phyloP scores from a whole-genome alignment of 2,113 vertebrate genomes.

The Lampris incognitus region DNA sequence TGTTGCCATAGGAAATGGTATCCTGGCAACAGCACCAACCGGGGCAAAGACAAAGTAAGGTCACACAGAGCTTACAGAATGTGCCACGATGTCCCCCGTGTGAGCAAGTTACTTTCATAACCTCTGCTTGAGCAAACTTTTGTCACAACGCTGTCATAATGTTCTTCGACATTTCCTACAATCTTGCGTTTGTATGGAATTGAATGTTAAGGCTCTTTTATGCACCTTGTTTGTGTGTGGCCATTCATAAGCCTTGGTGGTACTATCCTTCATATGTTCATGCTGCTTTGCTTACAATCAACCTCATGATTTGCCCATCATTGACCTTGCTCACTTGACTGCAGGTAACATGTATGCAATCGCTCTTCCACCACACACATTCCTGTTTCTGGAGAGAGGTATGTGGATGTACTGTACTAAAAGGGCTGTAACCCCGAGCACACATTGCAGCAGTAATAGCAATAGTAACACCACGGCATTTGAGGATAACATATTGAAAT shows the following conservation, averaged over 20 bases:
- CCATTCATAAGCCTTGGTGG: slow-evolving; percentile 13
- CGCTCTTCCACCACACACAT: slow-evolving; percentile 17
- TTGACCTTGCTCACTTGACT: background rate
- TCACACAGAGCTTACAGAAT: slow-evolving; percentile 63
- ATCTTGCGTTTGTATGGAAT: slow-evolving; percentile 7
- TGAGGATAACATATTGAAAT: background rate
- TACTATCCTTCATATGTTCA: slow-evolving; percentile 22
- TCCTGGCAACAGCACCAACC: slow-evolving; percentile 82
- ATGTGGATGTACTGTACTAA: background rate
- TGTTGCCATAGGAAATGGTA: slow-evolving; percentile 82
- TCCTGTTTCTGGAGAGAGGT: slow-evolving; percentile 20
- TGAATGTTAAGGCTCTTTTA: background rate
- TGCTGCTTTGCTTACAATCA: slow-evolving; percentile 20
- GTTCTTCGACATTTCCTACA: slow-evolving; percentile 20
- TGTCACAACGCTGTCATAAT: slow-evolving; percentile 12
- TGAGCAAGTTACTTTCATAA: slow-evolving; percentile 41
- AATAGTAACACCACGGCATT: background rate
- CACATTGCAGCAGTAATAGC: slow-evolving; percentile 1
- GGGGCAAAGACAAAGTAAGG: slow-evolving; percentile 79
- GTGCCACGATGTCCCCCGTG: slow-evolving; percentile 29
- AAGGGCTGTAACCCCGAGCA: slow-evolving; percentile 9
- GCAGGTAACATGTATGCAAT: slow-evolving; percentile 40
- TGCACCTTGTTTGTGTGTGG: slow-evolving; percentile 7
- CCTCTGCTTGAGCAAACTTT: slow-evolving; percentile 15
- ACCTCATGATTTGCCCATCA: background rate